Evolutionary conservation across 2,888 invertebrate species (phyloP).

Genomic region (Campopleginae sp.): DNA sequence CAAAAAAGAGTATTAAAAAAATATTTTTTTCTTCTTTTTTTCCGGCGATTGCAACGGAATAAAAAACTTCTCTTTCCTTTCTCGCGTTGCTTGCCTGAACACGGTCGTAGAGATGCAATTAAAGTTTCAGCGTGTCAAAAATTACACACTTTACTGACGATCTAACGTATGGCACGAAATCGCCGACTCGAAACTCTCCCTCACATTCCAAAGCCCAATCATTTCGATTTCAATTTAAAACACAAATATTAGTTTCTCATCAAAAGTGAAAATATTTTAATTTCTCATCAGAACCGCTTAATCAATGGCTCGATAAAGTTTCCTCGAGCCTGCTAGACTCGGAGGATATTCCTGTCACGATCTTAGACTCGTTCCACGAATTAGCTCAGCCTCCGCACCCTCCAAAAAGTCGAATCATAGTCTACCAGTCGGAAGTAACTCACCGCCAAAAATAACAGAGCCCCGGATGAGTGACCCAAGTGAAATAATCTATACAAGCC

Average conservation of each 20-base stretch:
- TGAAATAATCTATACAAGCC: slow-evolving; percentile 46
- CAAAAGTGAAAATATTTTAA: not conserved
- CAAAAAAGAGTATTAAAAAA: slow-evolving; percentile 18
- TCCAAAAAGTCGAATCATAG: slow-evolving; percentile 22
- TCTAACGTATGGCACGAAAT: not conserved
- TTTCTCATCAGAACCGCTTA: not conserved
- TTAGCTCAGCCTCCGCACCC: not conserved
- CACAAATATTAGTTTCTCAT: not conserved
- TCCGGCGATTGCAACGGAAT: slow-evolving; percentile 11
- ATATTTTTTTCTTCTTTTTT: slow-evolving; percentile 7
- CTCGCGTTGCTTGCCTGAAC: slow-evolving; percentile 7
- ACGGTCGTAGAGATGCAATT: not conserved
- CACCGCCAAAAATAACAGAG: slow-evolving; percentile 17
- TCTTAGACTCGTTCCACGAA: not conserved
- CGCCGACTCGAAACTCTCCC: not conserved
- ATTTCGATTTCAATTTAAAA: not conserved
- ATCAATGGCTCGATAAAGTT: not conserved
- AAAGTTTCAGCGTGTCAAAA: slow-evolving; percentile 11
- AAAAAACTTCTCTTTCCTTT: slow-evolving; percentile 20
- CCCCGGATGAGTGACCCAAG: slow-evolving; percentile 13
- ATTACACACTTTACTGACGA: slow-evolving; percentile 1
- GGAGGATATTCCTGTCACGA: not conserved
- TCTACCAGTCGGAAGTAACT: slow-evolving; percentile 1
- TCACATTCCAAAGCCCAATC: not conserved
- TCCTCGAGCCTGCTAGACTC: not conserved